A percentile compares a stretch with the other conserved stretches of the same genome.
Evolutionary conservation across 2,888 invertebrate genomes (phyloP).

Genomic region (Cephus pulcher): DNA sequence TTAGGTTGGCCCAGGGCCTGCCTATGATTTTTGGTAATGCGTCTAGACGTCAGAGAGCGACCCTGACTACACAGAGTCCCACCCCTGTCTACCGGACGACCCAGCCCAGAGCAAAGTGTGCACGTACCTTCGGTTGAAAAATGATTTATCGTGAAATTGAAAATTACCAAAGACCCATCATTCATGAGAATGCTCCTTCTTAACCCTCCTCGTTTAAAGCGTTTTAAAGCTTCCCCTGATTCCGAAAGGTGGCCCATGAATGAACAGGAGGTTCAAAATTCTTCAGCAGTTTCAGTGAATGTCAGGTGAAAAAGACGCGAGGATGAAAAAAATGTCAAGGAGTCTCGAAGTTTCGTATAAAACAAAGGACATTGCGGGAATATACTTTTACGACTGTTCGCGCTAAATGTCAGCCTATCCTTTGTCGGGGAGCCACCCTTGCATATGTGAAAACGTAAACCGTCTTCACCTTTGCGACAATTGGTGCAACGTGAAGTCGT

Average conservation of each 20-base stretch:
- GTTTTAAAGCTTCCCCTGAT: neutral
- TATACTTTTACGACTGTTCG: neutral
- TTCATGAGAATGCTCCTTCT: neutral
- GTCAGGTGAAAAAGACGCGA: neutral
- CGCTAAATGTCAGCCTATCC: neutral
- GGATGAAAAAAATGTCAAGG: neutral
- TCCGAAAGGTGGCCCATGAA: neutral
- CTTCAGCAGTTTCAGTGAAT: neutral
- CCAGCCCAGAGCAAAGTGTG: neutral
- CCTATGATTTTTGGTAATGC: slow-evolving; percentile 15
- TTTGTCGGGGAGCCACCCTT: neutral
- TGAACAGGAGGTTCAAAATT: neutral
- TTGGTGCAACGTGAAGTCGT: neutral
- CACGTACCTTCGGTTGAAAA: neutral
- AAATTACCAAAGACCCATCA: neutral
- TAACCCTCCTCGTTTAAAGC: neutral
- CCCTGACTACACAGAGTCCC: slow-evolving; percentile 4
- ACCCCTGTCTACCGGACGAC: neutral
- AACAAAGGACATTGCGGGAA: neutral
- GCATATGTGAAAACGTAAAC: neutral
- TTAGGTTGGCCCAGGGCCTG: neutral
- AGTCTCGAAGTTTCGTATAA: neutral
- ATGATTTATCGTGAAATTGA: neutral
- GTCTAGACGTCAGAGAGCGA: slow-evolving; percentile 20
- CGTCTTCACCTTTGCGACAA: neutral